Conservation (phyloP, 2,888 invertebrate genomes). For the Nasonia oneida region DNA sequence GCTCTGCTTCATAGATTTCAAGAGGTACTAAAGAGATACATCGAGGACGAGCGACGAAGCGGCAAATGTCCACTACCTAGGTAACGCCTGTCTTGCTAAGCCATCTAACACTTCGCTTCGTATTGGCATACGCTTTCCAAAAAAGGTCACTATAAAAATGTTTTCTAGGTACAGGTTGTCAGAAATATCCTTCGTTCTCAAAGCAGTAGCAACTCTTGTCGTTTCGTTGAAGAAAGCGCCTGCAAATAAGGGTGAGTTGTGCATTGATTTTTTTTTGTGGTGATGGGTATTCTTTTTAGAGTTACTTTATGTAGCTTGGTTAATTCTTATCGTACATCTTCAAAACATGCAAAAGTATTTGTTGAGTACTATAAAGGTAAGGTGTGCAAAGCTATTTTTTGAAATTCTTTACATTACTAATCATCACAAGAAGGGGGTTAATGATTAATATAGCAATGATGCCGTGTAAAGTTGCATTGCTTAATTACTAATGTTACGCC, state of each 20-base stretch:
- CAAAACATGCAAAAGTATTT: background rate
- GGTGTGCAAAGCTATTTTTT: background rate
- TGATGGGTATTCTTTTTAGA: background rate
- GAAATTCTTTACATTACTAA: background rate
- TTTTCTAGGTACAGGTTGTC: constrained; percentile 91
- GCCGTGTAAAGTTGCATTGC: background rate
- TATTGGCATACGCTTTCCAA: constrained; percentile 30
- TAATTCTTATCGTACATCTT: background rate
- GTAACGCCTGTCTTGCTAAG: constrained; percentile 77
- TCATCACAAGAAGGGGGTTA: background rate
- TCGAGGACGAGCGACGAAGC: constrained; percentile 90
- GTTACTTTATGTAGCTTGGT: background rate
- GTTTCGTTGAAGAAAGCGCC: constrained; percentile 96
- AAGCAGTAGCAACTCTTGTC: constrained; percentile 95
- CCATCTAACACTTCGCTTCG: background rate
- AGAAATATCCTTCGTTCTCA: constrained; percentile 97
- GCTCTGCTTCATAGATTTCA: constrained; percentile 95
- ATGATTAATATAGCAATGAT: background rate
- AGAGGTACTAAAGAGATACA: constrained; percentile 93
- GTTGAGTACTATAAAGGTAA: background rate
- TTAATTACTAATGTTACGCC: background rate
- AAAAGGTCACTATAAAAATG: constrained; percentile 67
- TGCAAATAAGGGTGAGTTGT: constrained; percentile 86
- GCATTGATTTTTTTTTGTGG: background rate
- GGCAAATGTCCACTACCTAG: constrained; percentile 92